Evolutionary conservation across 64 coral and sea anemone species (phyloP), one percentile per base, ranked within the genome.

Genomic region (Platygyra sinensis): DNA sequence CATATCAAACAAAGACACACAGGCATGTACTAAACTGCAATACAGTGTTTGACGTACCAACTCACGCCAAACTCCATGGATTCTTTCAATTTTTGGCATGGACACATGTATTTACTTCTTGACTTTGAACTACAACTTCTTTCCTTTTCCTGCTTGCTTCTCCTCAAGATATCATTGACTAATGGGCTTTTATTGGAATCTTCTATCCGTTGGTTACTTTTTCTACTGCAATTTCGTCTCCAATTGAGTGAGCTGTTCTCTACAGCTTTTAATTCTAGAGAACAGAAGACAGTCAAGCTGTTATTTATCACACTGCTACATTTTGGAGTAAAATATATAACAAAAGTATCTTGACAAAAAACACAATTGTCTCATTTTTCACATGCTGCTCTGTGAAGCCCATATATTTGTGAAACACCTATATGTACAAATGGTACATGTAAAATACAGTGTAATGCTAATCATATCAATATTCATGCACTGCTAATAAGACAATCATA

Each of bases 1-100:
- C 54, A 46, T 46, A 46, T 5, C 0, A 46, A 46, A 46, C 42
- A 46, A 46, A 46, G 42, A 46, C 4, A 46, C 7, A 46, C 42
- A 46, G 4, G 7, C 42, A 46, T 46, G 15, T 57, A 57, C 54
- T 15, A 57, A 57, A 57, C 1, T 57, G 54, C 0, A 57, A 57
- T 57, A 14, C 54, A 13, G 15, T 57, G 10, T 57, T 28, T 16
- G 18, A 52, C 81, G 50, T 25, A 85, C 81, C 81, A 85, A 72
- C 62, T 85, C 38, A 71, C 39, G 13, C 33, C 63, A 72, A 85
- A 85, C 11, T 69, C 64, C 81, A 85, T 85, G 39, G 81, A 85
- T 29, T 85, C 36, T 16, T 28, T 67, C 71, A 85, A n/a, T 36
- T 85, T 85, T 51, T 85, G 81, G 38, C 81, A 85, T 46, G 81